Evolutionary conservation across 2,797 vertebrate genomes (phyloP), one percentile per base, ranked within the genome.

Genomic region (Pogonophryne albipinna): DNA sequence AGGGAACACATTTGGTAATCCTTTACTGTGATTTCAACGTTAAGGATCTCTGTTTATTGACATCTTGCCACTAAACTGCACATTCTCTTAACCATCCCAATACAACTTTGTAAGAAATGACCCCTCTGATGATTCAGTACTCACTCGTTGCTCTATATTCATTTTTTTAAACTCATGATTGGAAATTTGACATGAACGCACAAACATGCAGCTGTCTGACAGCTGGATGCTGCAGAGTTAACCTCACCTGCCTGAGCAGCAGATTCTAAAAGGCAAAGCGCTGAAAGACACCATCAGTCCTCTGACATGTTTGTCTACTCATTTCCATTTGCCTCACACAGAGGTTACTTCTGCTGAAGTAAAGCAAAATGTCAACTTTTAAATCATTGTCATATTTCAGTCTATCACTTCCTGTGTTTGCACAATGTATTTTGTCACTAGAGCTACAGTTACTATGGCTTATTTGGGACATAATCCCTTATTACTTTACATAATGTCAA

Each of bases 281-380:
- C 70, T 41, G 51, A 44, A 13, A 17, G 15, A 50, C 31, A 41
- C 17, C 19, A 56, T 46, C 42, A n/a, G 14, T 17, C 1, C 34
- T 42, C 52, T 59, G 6, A 17, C 41, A 14, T 75, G 73, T 10
- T 51, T 9, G 1, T 46, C 13, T 38, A 17, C 17, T 57, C 1
- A 17, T 38, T 57, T 57, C 5, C 38, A 57, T 38, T 57, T n/a
- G 55, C 31, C 53, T 56, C 53, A 56, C 53, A 52, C 23, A 20
- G 51, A 23, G 10, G 27, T 56, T 56, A 57, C 55, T 57, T 20
- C 50, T 51, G 50, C n/a, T 20, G 19, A 20, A 45, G 44, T 15
- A 4, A 15, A 45, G 44, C 13, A 45, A 45, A 45, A 50, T 50
- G 47, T 19, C 17, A 49, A 31, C 53, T 31, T 53, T 34, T 31